phyloP scores from a whole-genome alignment of 1,140 invertebrate species.

The Rhopalosiphum padi region DNA sequence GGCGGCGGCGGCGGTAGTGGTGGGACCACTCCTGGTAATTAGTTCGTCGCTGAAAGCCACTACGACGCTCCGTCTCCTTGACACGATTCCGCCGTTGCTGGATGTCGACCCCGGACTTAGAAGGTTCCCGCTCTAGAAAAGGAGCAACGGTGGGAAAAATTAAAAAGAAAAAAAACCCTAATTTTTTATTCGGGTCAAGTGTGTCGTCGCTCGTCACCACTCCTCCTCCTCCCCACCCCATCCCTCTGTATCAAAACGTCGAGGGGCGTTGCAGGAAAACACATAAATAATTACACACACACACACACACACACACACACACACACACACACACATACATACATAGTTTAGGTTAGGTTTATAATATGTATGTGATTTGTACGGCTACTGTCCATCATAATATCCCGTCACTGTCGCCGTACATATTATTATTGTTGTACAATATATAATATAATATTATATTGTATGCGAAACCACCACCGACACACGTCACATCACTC shows the following conservation, averaged over 20 bases:
- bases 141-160: neutral
- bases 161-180: neutral
- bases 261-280: neutral
- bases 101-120: conserved; percentile 63
- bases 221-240: neutral
- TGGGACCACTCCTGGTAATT: conserved; percentile 63
- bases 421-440: neutral
- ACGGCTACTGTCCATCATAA: neutral
- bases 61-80: conserved; percentile 46
- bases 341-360: no score
- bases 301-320: neutral
- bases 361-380: neutral
- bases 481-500: neutral
- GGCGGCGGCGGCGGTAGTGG: conserved; percentile 59
- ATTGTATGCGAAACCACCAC: neutral
- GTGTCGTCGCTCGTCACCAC: neutral
- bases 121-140: conserved; percentile 59
- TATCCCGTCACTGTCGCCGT: neutral
- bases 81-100: conserved; percentile 63
- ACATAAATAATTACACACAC: neutral
- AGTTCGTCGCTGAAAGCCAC: conserved; percentile 62
- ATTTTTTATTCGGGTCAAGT: conserved; percentile 36
- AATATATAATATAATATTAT: neutral
- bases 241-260: neutral
- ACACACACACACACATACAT: neutral